Evolutionary conservation across 2,113 vertebrate species (phyloP), one percentile per base, ranked within the genome.

Genomic region (Chaenogobius annularis): DNA sequence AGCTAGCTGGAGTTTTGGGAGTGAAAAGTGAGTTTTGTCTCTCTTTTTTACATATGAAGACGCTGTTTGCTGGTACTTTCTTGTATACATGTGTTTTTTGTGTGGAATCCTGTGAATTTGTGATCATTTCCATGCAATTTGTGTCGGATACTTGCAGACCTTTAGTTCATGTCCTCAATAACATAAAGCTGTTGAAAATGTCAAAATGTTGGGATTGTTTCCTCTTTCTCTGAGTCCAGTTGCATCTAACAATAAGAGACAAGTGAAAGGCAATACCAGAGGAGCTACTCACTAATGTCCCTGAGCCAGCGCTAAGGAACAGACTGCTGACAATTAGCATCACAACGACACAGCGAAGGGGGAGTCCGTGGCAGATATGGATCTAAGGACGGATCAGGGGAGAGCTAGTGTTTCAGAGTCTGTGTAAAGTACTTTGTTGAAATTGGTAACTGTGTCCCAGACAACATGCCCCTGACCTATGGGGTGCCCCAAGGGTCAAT

Each of bases 381-480:
- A 90, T 91, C 89, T 87, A 10, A 76, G 73, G 74, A 59, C 10
- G 58, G 74, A 73, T 52, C 82, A 26, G 67, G 82, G 77, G 83
- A 87, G 78, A 81, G 85, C 68, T 91, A 77, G 69, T 70, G 19
- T 91, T 91, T 87, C 90, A 85, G 81, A 83, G 66, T 67, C 77
- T 72, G 23, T 77, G 59, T 44, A 35, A 23, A 74, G 66, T 76
- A 31, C 26, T 31, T 31, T 31, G 26, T 31, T 31, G 26, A 31
- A 31, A 31, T 31, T 31, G 26, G 26, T 31, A 31, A 31, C 26
- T 31, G 26, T 31, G 26, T 31, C 26, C 26, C 26, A 31, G 26
- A 31, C 26, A 1, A 31, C 26, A 31, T 31, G 26, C 4, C 26
- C 26, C 26, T 31, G 26, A 31, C 26, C 26, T 31, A 4, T 31